Conservation (phyloP, 2,113 vertebrate genomes). For the Chionis minor region DNA sequence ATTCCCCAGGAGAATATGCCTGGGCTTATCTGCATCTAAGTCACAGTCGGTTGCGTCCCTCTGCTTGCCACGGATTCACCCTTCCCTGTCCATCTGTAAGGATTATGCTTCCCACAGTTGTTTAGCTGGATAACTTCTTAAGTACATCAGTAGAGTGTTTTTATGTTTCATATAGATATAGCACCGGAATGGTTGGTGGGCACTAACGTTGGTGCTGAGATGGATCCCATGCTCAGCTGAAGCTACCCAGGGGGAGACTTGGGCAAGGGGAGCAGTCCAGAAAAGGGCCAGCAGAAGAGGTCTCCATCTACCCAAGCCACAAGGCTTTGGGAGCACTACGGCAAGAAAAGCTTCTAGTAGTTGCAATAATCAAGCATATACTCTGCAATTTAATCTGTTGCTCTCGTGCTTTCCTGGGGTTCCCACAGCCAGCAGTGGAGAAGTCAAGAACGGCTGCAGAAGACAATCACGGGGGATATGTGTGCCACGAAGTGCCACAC, state of each 20-base stretch:
- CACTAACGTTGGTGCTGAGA: neutral
- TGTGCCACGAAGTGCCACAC: no score
- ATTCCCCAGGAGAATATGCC: neutral
- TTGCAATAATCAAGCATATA: neutral
- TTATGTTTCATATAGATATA: neutral
- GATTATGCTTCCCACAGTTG: neutral
- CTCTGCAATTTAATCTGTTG: neutral
- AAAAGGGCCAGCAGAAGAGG: neutral
- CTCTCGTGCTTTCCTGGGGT: neutral
- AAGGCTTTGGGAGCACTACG: neutral
- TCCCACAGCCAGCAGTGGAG: neutral
- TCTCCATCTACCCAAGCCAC: neutral
- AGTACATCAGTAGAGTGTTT: neutral
- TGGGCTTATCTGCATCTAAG: neutral
- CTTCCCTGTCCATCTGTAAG: neutral
- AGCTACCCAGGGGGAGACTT: no score
- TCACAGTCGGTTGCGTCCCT: fast-evolving
- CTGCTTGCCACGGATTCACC: neutral
- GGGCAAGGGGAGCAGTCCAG: neutral
- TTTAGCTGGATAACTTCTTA: neutral
- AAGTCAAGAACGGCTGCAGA: neutral
- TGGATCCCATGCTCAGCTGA: neutral
- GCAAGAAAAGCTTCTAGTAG: neutral
- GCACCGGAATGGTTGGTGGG: neutral
- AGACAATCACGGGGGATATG: neutral